These are phyloP conservation scores for Eilema caniola DNA, from an alignment of 2,888 invertebrate species.

Conservation along the genomic window DNA sequence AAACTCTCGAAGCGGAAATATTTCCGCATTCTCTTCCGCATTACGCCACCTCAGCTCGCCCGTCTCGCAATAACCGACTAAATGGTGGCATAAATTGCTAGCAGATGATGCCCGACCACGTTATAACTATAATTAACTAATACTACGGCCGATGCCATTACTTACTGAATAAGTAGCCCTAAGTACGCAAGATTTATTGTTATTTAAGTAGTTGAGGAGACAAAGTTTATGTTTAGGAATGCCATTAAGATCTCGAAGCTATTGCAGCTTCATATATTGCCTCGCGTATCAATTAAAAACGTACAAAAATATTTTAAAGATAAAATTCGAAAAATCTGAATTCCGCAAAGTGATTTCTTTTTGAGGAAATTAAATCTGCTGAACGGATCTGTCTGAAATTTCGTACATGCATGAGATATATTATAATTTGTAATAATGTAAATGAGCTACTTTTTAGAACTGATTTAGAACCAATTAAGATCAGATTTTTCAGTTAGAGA, in stretches of 20 bases:
- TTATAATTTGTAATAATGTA: too few relatives aligned
- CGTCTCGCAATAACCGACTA: constrained; percentile 35
- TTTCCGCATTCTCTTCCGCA: constrained; percentile 39
- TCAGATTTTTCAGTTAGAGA: too few relatives aligned
- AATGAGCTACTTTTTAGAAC: too few relatives aligned
- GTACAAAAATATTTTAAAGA: neutral
- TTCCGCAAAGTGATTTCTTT: too few relatives aligned
- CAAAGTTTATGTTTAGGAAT: neutral
- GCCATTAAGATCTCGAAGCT: neutral
- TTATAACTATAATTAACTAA: constrained; percentile 7
- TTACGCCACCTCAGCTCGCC: constrained; percentile 15
- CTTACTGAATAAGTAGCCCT: constrained; percentile 31
- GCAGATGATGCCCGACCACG: constrained; percentile 37
- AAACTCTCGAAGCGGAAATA: constrained; percentile 35
- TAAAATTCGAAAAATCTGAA: neutral
- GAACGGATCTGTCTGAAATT: too few relatives aligned
- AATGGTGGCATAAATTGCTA: constrained; percentile 62
- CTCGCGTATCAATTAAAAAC: neutral
- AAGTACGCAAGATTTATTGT: constrained; percentile 27
- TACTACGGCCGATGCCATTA: constrained; percentile 33
- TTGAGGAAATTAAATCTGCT: too few relatives aligned
- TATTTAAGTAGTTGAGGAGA: constrained; percentile 18
- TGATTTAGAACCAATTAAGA: too few relatives aligned
- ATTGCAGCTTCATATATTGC: neutral
- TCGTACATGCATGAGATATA: too few relatives aligned